Conservation (phyloP, 2,888 invertebrate species). For the Thecophora atra region DNA sequence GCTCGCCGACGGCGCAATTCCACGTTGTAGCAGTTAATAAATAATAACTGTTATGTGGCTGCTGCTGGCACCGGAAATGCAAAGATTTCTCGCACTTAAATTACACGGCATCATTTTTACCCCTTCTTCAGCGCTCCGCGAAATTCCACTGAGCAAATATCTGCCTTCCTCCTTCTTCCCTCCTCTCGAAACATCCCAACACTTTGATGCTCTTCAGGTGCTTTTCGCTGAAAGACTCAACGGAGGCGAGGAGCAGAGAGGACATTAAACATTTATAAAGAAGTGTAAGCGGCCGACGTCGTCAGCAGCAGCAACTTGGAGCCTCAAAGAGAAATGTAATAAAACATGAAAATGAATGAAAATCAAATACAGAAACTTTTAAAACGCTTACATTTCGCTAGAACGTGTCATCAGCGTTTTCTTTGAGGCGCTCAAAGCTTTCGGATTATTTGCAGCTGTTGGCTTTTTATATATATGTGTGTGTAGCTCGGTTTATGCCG, state of each 20-base stretch:
- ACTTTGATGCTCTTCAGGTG: neutral
- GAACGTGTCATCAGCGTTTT: neutral
- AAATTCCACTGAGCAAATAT: neutral
- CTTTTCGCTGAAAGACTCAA: no score
- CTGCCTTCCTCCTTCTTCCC: neutral
- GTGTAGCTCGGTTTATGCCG: neutral
- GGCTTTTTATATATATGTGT: neutral
- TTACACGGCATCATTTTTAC: neutral
- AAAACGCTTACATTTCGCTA: neutral
- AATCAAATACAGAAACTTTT: neutral
- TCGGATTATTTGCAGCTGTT: neutral
- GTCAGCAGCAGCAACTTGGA: neutral
- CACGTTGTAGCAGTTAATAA: constrained; percentile 20
- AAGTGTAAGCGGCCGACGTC: neutral
- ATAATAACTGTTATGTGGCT: constrained; percentile 19
- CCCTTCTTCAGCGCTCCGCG: neutral
- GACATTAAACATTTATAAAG: neutral
- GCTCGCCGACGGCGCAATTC: neutral
- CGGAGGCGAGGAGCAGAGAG: no score
- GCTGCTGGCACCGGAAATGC: constrained; percentile 18
- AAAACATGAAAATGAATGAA: neutral
- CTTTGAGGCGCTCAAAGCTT: constrained; percentile 16
- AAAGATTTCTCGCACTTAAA: constrained; percentile 15
- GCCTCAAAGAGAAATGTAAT: neutral
- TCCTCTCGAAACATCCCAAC: neutral